These are phyloP conservation scores for Actinemys pallida DNA, from an alignment of 2,113 vertebrate genomes.

Conservation along the genomic window DNA sequence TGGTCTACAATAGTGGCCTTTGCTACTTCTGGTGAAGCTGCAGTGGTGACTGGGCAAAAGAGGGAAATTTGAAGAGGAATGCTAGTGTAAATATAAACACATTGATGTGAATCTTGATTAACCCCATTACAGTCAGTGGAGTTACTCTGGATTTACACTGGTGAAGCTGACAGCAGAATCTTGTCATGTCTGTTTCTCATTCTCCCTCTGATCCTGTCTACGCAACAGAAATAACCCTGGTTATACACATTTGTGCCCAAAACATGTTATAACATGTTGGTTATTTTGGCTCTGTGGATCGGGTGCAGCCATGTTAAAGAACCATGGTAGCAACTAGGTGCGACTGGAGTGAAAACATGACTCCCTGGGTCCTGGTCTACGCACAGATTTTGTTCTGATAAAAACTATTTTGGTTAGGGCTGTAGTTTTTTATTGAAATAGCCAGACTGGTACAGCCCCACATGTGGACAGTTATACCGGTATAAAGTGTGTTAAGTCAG, in stretches of 20 bases:
- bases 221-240: not conserved
- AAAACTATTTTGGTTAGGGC: not conserved
- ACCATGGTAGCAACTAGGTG: not conserved
- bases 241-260: not conserved
- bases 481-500: not conserved
- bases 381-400: constrained; percentile 43
- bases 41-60: not conserved
- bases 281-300: constrained; percentile 39
- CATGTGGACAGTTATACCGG: not conserved
- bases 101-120: not conserved
- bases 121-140: not conserved
- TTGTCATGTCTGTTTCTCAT: not conserved
- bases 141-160: not conserved
- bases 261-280: not conserved
- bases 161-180: not conserved
- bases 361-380: constrained; percentile 21
- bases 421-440: not conserved
- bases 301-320: constrained; percentile 15
- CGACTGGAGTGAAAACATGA: not conserved
- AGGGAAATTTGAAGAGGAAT: not conserved
- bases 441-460: not conserved
- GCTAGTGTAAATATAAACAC: not conserved
- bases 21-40: not conserved
- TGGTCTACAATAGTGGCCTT: not conserved
- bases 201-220: not conserved